Percentiles rank a stretch among this genome's conserved stretches.
Evolutionary conservation across 92 coral and sea anemone genomes (phyloP).

Genomic region (Virgularia gustaviana): DNA sequence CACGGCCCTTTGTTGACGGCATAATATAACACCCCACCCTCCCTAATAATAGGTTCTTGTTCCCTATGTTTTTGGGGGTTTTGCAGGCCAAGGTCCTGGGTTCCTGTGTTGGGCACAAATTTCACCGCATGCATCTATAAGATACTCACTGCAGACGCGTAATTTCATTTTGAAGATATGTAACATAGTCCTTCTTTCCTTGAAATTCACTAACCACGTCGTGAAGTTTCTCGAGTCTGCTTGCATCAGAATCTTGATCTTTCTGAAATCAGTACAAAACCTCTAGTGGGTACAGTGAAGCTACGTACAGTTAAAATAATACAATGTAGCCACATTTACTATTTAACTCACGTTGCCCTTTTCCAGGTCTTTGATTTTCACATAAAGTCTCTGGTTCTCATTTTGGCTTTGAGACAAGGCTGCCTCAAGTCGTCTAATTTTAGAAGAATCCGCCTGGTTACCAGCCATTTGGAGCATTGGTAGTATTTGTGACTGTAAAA

Average conservation of each 20-base stretch:
- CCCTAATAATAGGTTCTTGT: too few relatives aligned
- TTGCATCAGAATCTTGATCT: conserved; percentile 36
- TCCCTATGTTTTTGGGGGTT: too few relatives aligned
- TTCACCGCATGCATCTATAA: too few relatives aligned
- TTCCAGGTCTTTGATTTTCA: conserved; percentile 67
- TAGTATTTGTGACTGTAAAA: conserved; percentile 67
- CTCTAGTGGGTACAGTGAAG: neutral
- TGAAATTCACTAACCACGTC: conserved; percentile 94
- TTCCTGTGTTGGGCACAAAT: too few relatives aligned
- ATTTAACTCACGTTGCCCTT: conserved; percentile 56
- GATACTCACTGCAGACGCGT: conserved; percentile 76
- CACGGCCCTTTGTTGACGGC: too few relatives aligned
- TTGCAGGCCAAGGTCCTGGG: too few relatives aligned
- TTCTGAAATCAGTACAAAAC: conserved; percentile 20
- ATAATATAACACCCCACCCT: too few relatives aligned
- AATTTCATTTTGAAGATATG: conserved; percentile 74
- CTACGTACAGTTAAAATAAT: neutral
- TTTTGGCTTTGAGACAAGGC: conserved; percentile 82
- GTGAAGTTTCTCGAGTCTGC: conserved; percentile 72
- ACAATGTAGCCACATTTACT: too few relatives aligned
- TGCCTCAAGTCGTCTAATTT: conserved; percentile 72
- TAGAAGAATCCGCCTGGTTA: conserved; percentile 77
- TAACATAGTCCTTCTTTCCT: conserved; percentile 87
- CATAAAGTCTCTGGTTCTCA: conserved; percentile 71
- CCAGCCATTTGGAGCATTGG: conserved; percentile 84